These are phyloP conservation scores for Chesias legatella DNA, from an alignment of 2,888 invertebrate species.

Conservation along the genomic window DNA sequence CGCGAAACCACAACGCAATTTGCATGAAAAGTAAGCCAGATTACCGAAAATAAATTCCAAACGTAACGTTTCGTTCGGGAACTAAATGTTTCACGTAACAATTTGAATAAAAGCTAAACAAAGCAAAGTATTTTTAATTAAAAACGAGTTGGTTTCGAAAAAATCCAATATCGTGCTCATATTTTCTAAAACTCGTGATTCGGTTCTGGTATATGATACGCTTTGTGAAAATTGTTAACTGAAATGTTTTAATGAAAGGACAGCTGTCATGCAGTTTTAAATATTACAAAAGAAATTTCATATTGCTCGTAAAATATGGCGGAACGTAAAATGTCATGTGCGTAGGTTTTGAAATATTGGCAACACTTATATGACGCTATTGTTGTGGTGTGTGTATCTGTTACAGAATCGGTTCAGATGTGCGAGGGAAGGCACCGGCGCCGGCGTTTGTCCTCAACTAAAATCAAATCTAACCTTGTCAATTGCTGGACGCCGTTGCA, in stretches of 20 bases:
- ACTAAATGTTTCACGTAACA: constrained; percentile 13
- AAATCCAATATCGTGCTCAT: constrained; percentile 14
- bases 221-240: constrained; percentile 6
- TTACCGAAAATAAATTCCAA: constrained; percentile 6
- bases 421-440: too few species aligned
- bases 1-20: constrained; percentile 9
- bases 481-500: too few species aligned
- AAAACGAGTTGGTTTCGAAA: constrained; percentile 9
- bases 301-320: too few species aligned
- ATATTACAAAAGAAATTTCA: too few species aligned
- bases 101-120: constrained; percentile 15
- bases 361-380: too few species aligned
- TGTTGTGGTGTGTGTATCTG: too few species aligned
- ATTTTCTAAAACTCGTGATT: constrained; percentile 12
- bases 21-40: constrained; percentile 2
- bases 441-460: too few species aligned
- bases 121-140: constrained; percentile 17
- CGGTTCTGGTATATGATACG: constrained; percentile 10
- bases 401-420: too few species aligned
- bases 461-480: too few species aligned
- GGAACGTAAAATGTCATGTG: too few species aligned
- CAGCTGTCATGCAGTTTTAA: constrained; percentile 1
- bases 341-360: too few species aligned
- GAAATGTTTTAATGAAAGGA: constrained; percentile 1
- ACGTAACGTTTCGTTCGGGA: constrained; percentile 3